Conservation (phyloP, 2,797 vertebrate genomes). For the Oophaga sylvatica region DNA sequence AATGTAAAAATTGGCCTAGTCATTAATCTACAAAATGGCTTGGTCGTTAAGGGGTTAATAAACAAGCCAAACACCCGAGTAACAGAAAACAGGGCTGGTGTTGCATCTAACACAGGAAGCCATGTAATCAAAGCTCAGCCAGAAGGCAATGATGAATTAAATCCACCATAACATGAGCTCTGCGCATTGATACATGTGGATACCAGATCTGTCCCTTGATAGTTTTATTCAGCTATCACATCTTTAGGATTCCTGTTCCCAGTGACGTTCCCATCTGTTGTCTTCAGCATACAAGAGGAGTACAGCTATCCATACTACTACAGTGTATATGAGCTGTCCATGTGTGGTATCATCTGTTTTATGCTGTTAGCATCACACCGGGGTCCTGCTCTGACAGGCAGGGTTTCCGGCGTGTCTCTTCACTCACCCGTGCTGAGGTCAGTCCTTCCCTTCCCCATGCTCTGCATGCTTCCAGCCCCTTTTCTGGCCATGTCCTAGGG, state of each 20-base stretch:
- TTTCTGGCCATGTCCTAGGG: too few species aligned
- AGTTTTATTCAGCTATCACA: conserved; percentile 16
- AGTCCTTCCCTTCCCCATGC: too few species aligned
- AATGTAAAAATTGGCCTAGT: too few species aligned
- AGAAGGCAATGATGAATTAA: conserved; percentile 17
- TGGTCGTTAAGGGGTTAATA: too few species aligned
- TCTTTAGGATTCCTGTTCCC: conserved; percentile 3
- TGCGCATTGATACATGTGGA: neutral
- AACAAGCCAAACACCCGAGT: conserved; percentile 4
- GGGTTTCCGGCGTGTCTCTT: too few species aligned
- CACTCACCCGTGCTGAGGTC: too few species aligned
- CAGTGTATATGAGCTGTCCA: neutral
- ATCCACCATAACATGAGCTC: neutral
- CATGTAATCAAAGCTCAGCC: conserved; percentile 14
- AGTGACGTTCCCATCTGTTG: conserved; percentile 9
- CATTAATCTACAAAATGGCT: too few species aligned
- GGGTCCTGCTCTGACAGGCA: too few species aligned
- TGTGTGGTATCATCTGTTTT: neutral
- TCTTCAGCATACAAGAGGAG: neutral
- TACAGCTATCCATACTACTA: neutral
- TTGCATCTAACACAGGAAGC: neutral
- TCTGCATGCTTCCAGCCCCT: too few species aligned
- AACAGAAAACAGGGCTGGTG: neutral
- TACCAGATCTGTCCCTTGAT: conserved; percentile 27
- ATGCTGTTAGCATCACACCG: too few species aligned